Conservation (phyloP, 2,888 invertebrate species). For the Syritta pipiens region DNA sequence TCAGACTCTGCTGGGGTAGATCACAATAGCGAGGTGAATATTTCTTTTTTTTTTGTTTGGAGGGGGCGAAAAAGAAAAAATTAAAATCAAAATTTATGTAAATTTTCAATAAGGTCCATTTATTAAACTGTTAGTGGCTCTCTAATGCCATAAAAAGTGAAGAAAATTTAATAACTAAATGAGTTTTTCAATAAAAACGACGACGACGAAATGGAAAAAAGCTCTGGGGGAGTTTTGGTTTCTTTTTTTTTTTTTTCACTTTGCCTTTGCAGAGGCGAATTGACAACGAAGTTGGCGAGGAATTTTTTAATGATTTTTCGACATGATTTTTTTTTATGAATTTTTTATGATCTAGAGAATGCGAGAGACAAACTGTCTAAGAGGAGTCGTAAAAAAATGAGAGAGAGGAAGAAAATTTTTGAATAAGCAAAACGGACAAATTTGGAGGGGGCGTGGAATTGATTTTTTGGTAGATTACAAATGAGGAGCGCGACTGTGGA, state of each 20-base stretch:
- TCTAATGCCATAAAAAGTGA: background rate
- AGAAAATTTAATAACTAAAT: background rate
- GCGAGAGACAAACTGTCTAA: conserved; percentile 3
- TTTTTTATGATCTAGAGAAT: background rate
- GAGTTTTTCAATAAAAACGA: no score
- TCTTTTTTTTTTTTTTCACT: no score
- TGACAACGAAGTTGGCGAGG: background rate
- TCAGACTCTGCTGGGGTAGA: no score
- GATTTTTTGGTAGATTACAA: no score
- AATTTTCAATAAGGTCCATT: conserved; percentile 5
- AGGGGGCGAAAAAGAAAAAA: background rate
- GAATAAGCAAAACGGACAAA: no score
- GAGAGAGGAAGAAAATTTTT: no score
- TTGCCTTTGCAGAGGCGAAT: no score
- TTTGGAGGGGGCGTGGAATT: no score
- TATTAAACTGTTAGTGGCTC: background rate
- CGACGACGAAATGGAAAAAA: no score
- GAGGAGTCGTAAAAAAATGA: background rate
- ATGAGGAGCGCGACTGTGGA: no score
- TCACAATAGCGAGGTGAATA: background rate
- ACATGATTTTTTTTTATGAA: background rate
- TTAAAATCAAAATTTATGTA: background rate
- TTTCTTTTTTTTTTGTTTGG: background rate
- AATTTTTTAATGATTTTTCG: conserved; percentile 6
- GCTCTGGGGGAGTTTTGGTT: no score